Conservation (phyloP, 2,888 invertebrate genomes). For the Lasioglossum oenotherae region DNA sequence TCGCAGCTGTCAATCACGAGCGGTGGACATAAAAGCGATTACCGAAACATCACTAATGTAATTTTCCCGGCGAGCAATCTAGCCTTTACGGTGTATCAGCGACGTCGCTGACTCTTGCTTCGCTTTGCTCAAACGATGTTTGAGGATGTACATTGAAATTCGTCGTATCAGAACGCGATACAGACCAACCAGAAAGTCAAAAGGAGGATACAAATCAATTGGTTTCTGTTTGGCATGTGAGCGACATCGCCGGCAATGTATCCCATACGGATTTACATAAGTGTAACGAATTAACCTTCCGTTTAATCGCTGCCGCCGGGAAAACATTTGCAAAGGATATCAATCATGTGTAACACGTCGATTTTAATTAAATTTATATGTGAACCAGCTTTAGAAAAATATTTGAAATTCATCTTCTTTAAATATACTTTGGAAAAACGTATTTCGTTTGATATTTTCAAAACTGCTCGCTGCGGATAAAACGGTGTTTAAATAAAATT, state of each 20-base stretch:
- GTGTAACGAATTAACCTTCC: background rate
- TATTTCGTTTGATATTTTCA: background rate
- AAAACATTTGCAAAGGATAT: background rate
- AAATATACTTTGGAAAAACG: background rate
- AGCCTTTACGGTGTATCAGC: slow-evolving; percentile 54
- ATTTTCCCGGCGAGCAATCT: slow-evolving; percentile 69
- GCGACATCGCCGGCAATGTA: slow-evolving; percentile 25
- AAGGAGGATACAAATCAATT: background rate
- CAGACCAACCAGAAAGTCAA: slow-evolving; percentile 1
- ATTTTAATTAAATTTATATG: background rate
- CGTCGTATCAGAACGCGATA: slow-evolving; percentile 33
- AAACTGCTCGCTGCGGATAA: background rate
- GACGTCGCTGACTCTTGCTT: slow-evolving; percentile 61
- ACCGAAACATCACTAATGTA: slow-evolving; percentile 76
- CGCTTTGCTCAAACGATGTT: slow-evolving; percentile 36
- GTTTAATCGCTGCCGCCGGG: background rate
- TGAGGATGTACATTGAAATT: slow-evolving; percentile 15
- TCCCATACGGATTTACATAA: background rate
- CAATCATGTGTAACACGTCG: background rate
- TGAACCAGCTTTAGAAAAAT: background rate
- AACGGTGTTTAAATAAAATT: background rate
- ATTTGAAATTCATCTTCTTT: background rate
- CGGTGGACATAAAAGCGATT: slow-evolving; percentile 72
- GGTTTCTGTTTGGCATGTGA: background rate
- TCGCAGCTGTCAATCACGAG: slow-evolving; percentile 67